These are phyloP conservation scores for Sturnus vulgaris DNA, from an alignment of 2,113 vertebrate species.

Conservation along the genomic window DNA sequence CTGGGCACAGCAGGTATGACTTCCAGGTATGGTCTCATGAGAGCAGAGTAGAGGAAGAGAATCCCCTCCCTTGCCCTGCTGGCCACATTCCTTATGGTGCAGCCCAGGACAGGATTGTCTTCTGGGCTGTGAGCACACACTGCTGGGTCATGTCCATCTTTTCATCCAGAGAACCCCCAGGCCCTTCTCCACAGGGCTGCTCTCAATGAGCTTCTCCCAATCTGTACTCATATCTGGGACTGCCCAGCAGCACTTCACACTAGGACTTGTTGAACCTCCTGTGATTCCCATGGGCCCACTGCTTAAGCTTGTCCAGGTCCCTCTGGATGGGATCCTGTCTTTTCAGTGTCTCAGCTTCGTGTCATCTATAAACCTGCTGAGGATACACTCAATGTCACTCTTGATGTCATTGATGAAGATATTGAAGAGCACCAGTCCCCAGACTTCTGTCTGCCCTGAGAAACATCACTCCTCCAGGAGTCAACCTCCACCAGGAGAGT, in stretches of 20 bases:
- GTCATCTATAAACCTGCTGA: background rate
- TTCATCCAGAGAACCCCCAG: background rate
- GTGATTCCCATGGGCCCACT: too few species aligned
- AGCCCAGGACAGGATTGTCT: background rate
- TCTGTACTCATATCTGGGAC: background rate
- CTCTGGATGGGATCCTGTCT: background rate
- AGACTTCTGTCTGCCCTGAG: background rate
- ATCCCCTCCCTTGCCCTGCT: background rate
- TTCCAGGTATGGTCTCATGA: background rate
- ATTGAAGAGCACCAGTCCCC: background rate
- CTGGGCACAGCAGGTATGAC: background rate
- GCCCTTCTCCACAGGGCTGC: background rate
- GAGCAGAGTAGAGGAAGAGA: background rate
- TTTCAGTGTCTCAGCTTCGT: background rate
- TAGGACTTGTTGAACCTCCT: too few species aligned
- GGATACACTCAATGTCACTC: background rate
- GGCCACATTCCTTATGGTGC: accelerated
- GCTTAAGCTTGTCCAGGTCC: background rate
- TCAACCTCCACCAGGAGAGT: too few species aligned
- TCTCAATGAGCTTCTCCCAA: background rate
- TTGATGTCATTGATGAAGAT: background rate
- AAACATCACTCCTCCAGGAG: background rate
- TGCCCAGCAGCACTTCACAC: too few species aligned
- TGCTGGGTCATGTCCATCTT: background rate
- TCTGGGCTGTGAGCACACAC: too few species aligned